These are phyloP conservation scores for Myiozetetes cayanensis DNA, from an alignment of 2,113 vertebrate genomes.

Conservation along the genomic window DNA sequence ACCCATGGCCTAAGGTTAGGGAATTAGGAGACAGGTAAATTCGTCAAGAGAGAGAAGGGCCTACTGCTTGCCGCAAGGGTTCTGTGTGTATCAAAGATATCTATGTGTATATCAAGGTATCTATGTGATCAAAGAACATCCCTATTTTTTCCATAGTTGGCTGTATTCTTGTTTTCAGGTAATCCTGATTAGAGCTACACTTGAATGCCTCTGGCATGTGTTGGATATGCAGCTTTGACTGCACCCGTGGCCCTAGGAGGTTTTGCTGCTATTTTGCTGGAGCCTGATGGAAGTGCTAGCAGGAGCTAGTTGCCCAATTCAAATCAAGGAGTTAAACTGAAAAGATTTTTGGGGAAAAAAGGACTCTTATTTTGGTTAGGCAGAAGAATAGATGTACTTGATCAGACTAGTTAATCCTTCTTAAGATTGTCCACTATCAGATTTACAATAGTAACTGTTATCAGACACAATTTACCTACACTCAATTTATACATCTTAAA, in stretches of 20 bases:
- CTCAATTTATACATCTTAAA: background rate
- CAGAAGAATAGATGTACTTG: background rate
- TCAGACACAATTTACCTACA: background rate
- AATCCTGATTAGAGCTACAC: background rate
- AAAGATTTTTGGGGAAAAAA: rapidly evolving
- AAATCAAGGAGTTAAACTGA: background rate
- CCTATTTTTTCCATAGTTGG: background rate
- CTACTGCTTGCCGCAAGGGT: background rate
- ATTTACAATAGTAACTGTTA: background rate
- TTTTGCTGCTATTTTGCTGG: background rate
- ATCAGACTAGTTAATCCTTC: background rate
- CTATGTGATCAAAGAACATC: background rate
- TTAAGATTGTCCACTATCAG: background rate
- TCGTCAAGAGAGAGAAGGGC: background rate
- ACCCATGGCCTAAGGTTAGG: background rate
- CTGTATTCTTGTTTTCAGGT: background rate
- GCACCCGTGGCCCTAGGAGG: background rate
- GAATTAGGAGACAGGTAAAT: background rate
- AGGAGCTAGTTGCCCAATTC: background rate
- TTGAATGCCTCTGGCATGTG: background rate
- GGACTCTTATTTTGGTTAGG: background rate
- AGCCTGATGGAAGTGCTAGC: background rate
- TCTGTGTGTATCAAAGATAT: background rate
- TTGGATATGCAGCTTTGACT: background rate
- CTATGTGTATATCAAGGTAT: too few relatives aligned